A percentile compares a stretch with the other conserved stretches of the same genome.
Conservation (phyloP, 2,888 invertebrate species). For the Megastigmus dorsalis region DNA sequence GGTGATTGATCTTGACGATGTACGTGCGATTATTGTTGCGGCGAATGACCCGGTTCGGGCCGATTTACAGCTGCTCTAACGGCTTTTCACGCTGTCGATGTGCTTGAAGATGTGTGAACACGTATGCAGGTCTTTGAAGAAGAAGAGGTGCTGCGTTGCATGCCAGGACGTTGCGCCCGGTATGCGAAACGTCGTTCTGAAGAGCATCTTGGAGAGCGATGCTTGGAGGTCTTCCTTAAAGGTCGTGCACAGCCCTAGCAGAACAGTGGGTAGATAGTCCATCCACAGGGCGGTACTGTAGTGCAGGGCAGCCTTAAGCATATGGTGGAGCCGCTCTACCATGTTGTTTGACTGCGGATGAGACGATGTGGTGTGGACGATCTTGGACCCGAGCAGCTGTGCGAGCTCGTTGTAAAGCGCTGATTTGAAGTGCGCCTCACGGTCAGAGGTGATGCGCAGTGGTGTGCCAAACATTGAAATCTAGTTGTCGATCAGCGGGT, state of each 20-base stretch:
- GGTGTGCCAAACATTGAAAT: slow-evolving; percentile 65
- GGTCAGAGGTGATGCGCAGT: slow-evolving; percentile 63
- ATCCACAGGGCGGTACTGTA: slow-evolving; percentile 53
- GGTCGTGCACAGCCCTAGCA: slow-evolving; percentile 56
- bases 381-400: slow-evolving; percentile 42
- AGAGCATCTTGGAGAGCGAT: slow-evolving; percentile 55
- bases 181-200: slow-evolving; percentile 52
- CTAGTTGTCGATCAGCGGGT: slow-evolving; percentile 62
- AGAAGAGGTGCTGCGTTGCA: background rate
- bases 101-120: slow-evolving; percentile 43
- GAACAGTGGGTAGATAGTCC: slow-evolving; percentile 52
- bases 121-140: slow-evolving; percentile 32
- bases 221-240: slow-evolving; percentile 58
- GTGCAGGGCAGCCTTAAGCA: slow-evolving; percentile 56
- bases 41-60: too few species aligned
- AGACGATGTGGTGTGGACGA: slow-evolving; percentile 54
- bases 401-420: slow-evolving; percentile 55
- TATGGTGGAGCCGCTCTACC: slow-evolving; percentile 57
- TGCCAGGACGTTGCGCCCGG: slow-evolving; percentile 51
- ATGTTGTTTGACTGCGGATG: slow-evolving; percentile 59
- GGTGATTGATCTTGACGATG: too few species aligned
- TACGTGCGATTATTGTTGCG: too few species aligned
- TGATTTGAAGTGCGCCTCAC: slow-evolving; percentile 63
- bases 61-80: too few species aligned
- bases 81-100: too few species aligned